These are phyloP conservation scores for Oopsacas minuta DNA, from an alignment of 37 sponge, comb jelly and placozoan species.

Conservation along the genomic window DNA sequence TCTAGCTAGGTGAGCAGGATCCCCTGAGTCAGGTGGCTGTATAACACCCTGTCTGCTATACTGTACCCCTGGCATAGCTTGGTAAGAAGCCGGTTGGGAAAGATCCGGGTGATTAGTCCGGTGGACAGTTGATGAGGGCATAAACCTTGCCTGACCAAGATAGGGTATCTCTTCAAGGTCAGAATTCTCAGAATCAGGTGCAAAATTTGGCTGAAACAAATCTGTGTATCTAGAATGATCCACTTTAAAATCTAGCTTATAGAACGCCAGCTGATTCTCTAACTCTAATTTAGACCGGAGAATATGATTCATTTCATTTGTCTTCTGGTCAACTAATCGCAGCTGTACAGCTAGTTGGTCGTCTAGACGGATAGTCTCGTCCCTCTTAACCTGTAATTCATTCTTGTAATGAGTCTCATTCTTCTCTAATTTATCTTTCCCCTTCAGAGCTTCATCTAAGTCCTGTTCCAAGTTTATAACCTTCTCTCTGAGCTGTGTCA, in stretches of 20 bases:
- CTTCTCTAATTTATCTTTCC: background rate
- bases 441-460: background rate
- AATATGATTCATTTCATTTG: background rate
- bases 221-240: background rate
- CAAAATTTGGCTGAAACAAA: background rate
- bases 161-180: constrained; percentile 8
- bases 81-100: background rate
- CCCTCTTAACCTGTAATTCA: background rate
- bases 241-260: background rate
- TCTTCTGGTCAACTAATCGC: constrained; percentile 8
- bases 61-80: background rate
- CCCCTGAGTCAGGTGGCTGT: background rate
- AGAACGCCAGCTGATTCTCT: background rate
- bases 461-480: background rate
- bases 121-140: background rate
- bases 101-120: background rate
- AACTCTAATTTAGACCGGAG: background rate
- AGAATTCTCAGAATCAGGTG: background rate
- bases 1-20: background rate
- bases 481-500: background rate
- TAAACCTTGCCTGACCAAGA: background rate
- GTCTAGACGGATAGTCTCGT: background rate
- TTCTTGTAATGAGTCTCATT: background rate
- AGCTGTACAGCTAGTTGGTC: background rate
- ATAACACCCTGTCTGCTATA: background rate